Evolutionary conservation across 2,888 invertebrate species (phyloP).

Genomic region (Rapana venosa): DNA sequence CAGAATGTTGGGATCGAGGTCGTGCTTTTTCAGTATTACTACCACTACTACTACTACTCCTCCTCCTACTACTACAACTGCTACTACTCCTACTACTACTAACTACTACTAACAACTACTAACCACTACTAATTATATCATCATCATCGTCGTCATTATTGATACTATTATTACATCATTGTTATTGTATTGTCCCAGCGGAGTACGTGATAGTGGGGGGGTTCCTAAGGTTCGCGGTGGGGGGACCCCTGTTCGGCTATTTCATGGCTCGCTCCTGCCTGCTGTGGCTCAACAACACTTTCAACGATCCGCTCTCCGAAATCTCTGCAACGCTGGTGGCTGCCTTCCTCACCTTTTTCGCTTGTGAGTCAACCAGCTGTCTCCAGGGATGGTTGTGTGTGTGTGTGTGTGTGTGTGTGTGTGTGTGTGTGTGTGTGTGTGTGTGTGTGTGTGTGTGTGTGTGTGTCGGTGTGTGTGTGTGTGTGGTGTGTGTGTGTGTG

Average conservation of each 20-base stretch:
- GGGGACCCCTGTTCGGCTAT: slow-evolving; percentile 78
- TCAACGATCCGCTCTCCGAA: slow-evolving; percentile 79
- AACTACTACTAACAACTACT: too few relatives aligned
- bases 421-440: too few relatives aligned
- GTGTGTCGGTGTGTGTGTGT: not conserved
- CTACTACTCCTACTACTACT: too few relatives aligned
- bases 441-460: too few relatives aligned
- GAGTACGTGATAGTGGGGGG: slow-evolving; percentile 64
- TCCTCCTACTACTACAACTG: too few relatives aligned
- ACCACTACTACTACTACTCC: too few relatives aligned
- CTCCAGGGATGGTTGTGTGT: not conserved
- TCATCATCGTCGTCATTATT: too few relatives aligned
- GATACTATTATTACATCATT: too few relatives aligned
- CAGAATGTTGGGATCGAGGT: too few relatives aligned
- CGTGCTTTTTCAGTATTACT: too few relatives aligned
- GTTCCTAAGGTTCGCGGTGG: slow-evolving; percentile 72
- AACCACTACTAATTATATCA: too few relatives aligned
- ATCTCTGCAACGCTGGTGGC: slow-evolving; percentile 79
- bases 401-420: not conserved
- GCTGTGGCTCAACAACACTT: slow-evolving; percentile 76
- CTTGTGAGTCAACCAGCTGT: slow-evolving; percentile 64
- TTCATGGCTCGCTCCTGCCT: slow-evolving; percentile 77
- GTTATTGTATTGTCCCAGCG: slow-evolving; percentile 29
- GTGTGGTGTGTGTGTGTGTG: not conserved
- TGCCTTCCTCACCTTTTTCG: slow-evolving; percentile 79